Evolutionary conservation across 2,797 vertebrate species (phyloP), one percentile per base, ranked within the genome.

Genomic region (Vespertilio murinus): DNA sequence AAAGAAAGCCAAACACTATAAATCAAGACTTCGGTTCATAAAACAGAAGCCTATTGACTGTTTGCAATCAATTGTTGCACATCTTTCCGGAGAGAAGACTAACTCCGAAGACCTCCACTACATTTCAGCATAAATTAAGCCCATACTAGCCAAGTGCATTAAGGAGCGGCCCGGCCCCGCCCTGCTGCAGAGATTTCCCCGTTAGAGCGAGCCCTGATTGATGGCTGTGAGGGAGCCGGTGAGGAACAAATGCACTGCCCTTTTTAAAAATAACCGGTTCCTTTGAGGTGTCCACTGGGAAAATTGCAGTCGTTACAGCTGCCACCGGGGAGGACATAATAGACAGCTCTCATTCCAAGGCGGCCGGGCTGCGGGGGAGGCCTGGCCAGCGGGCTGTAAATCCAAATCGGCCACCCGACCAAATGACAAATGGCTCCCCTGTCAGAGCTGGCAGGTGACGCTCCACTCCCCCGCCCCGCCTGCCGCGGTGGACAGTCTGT

Each of bases 251-350:
- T 23, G 25, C 52, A 74, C 80, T 96, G 94, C 17, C 90, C 85
- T 94, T 94, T 96, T 67, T 5, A 5, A 92, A 97, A 97, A 95
- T 80, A 94, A 74, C 61, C 20, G 67, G 81, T 23, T 93, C 40
- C 96, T 95, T 93, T 52, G 73, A n/a, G 28, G 61, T 95, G 88
- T 95, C 96, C 90, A 56, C 16, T 94, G 96, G 33, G 96, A 95
- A 97, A 97, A 97, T 85, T 91, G 94, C 56, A 6, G 45, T 73
- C 75, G 67, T 97, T 96, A 96, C 75, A 96, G 96, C 97, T 94
- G 30, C 95, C 94, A 47, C 73, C 23, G 23, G 80, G 47, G 74
- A 89, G 91, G 69, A 49, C 18, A 5, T 85, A 94, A 97, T 16
- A 92, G 83, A 96, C 87, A 67, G 74, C 77, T 95, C 83, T 96